These are phyloP conservation scores for Balaenoptera acutorostrata DNA, from an alignment of 2,113 vertebrate species.

Conservation along the genomic window DNA sequence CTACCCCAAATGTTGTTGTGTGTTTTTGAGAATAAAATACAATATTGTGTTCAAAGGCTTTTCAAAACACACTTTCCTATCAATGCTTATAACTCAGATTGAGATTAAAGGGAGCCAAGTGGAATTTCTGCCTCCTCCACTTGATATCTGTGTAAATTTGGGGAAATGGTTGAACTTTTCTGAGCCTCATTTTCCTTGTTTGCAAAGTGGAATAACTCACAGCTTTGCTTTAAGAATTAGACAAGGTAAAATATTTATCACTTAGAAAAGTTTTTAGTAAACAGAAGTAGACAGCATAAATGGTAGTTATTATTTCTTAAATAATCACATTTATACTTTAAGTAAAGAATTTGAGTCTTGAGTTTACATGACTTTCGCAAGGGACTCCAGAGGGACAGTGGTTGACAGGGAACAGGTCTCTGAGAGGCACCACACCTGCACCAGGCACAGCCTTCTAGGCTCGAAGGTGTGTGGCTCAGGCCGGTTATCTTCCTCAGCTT, in stretches of 20 bases:
- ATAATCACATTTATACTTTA: not conserved
- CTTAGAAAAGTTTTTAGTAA: not conserved
- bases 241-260: not conserved
- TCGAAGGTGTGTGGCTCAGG: too few species aligned
- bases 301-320: not conserved
- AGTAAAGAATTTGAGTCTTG: not conserved
- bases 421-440: accelerated
- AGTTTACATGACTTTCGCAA: not conserved
- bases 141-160: not conserved
- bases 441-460: not conserved
- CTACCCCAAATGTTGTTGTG: not conserved
- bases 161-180: not conserved
- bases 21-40: not conserved
- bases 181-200: not conserved
- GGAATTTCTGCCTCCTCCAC: not conserved
- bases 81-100: not conserved
- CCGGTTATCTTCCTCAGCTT: not conserved
- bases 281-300: not conserved
- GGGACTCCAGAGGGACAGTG: not conserved
- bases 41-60: not conserved
- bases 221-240: not conserved
- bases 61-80: not conserved
- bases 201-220: not conserved
- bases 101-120: not conserved
- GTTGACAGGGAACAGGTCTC: not conserved